Evolutionary conservation across 2,888 invertebrate species (phyloP).

Genomic region (Epistrophe grossulariae): DNA sequence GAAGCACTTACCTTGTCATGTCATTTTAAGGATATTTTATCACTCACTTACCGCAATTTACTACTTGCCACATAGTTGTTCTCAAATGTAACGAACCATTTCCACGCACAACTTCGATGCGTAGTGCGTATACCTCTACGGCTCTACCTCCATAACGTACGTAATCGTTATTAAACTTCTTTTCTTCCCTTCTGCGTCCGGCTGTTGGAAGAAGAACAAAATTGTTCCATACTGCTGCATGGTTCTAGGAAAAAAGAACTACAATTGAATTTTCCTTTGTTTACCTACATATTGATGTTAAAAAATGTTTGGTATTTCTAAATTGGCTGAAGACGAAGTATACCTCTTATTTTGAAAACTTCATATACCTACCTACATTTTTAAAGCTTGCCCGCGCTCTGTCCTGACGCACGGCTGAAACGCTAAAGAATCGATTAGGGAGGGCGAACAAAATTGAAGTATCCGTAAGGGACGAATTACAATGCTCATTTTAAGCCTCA

Average conservation of each 20-base stretch:
- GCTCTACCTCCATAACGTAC: not conserved
- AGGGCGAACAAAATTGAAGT: conserved; percentile 33
- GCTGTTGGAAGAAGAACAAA: not conserved
- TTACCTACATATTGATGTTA: not conserved
- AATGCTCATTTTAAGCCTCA: conserved; percentile 64
- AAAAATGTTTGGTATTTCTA: not conserved
- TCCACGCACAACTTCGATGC: conserved; percentile 48
- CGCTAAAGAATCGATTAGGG: conserved; percentile 25
- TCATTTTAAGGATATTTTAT: conserved; percentile 75
- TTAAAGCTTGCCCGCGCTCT: not conserved
- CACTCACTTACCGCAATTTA: conserved; percentile 75
- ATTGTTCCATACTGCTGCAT: not conserved
- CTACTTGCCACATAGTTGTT: conserved; percentile 64
- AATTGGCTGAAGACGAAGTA: not conserved
- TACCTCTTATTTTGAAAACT: not conserved
- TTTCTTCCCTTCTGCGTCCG: not conserved
- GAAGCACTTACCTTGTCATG: conserved; percentile 73
- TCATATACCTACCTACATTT: not conserved
- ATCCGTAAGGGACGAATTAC: conserved; percentile 67
- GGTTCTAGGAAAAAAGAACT: not conserved
- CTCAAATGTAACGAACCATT: conserved; percentile 69
- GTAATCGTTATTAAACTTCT: conserved; percentile 28
- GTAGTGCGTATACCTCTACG: not conserved
- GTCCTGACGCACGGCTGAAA: not conserved
- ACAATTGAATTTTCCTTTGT: not conserved